Conservation (phyloP, 2,888 invertebrate species). For the Chrysolina haemoptera region DNA sequence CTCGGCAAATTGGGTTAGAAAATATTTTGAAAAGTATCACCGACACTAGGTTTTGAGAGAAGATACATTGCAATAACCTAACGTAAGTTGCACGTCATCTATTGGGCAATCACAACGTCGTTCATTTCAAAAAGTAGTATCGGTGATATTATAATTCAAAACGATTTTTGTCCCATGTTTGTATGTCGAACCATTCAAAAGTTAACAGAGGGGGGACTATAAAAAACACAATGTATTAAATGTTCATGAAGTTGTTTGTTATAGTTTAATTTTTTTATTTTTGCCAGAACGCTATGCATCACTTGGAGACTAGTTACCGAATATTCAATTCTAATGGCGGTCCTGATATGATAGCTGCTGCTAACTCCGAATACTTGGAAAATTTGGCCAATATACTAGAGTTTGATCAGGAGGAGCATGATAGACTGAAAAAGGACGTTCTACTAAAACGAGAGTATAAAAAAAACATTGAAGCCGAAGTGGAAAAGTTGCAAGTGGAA, state of each 20-base stretch:
- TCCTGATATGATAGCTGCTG: constrained; percentile 1
- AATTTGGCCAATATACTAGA: constrained; percentile 25
- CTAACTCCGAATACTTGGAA: background rate
- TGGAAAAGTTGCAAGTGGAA: constrained; percentile 24
- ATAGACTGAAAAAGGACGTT: background rate
- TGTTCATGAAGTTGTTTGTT: too few relatives aligned
- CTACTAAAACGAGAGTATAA: constrained; percentile 23
- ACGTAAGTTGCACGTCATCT: too few relatives aligned
- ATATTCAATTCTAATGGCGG: background rate
- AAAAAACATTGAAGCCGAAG: constrained; percentile 23
- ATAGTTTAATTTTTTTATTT: background rate
- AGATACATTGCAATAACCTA: too few relatives aligned
- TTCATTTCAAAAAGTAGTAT: background rate
- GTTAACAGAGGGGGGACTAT: too few relatives aligned
- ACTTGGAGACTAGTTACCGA: background rate
- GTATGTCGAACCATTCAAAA: too few relatives aligned
- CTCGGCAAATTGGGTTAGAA: too few relatives aligned
- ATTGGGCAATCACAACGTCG: too few relatives aligned
- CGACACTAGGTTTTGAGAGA: too few relatives aligned
- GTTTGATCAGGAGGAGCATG: constrained; percentile 22
- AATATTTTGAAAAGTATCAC: too few relatives aligned
- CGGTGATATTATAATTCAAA: too few relatives aligned
- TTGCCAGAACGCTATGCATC: background rate
- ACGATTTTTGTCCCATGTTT: too few relatives aligned
- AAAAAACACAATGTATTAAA: too few relatives aligned